Percentiles rank a stretch among this genome's conserved stretches.
Evolutionary conservation across 2,888 invertebrate species (phyloP).

Genomic region (Strigamia crassipes): DNA sequence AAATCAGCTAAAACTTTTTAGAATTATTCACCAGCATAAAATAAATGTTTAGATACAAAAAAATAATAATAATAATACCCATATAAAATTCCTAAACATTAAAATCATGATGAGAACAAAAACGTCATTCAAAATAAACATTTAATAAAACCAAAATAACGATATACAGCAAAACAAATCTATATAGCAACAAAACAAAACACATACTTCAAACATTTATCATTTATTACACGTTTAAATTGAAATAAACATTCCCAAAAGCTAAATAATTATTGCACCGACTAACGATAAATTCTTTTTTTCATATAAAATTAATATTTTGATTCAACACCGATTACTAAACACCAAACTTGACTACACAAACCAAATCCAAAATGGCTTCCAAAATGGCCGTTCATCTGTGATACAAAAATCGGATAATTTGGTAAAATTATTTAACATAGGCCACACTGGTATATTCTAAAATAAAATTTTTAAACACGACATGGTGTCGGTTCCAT

Average conservation of each 20-base stretch:
- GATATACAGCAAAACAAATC: too few species aligned
- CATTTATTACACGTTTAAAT: background rate
- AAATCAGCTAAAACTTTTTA: background rate
- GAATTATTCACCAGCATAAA: background rate
- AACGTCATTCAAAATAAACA: background rate
- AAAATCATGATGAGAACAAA: background rate
- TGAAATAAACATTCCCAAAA: background rate
- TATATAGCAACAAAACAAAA: background rate
- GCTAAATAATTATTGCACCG: background rate
- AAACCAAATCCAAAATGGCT: background rate
- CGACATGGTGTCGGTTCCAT: background rate
- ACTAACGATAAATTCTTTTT: background rate
- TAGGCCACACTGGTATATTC: slow-evolving; percentile 30
- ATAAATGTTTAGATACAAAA: background rate
- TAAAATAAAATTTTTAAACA: background rate
- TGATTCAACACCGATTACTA: background rate
- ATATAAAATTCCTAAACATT: background rate
- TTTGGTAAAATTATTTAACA: background rate
- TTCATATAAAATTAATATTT: background rate
- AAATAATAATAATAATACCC: background rate
- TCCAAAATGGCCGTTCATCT: background rate
- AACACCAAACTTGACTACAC: background rate
- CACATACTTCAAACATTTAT: background rate
- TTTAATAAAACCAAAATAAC: background rate
- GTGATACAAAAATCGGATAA: background rate